These are phyloP conservation scores for Xyliphius kryptos DNA, from an alignment of 2,113 vertebrate genomes.

Conservation along the genomic window DNA sequence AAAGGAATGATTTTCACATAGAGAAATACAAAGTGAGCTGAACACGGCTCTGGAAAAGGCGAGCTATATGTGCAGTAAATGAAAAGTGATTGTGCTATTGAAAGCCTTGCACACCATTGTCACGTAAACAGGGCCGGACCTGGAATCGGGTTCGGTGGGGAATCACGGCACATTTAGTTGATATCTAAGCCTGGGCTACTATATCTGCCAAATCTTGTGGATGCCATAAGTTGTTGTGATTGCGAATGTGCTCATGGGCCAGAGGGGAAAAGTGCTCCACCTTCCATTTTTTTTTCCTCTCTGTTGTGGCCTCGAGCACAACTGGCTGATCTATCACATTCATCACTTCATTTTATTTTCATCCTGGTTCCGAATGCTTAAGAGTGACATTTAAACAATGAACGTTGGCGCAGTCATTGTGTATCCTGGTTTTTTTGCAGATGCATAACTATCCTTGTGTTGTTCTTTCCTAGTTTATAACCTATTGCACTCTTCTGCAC, in stretches of 20 bases:
- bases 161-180: conserved; percentile 25
- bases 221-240: conserved; percentile 28
- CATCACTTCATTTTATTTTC: conserved; percentile 31
- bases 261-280: conserved; percentile 29
- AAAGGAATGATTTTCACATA: conserved; percentile 3
- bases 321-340: conserved; percentile 22
- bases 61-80: conserved; percentile 29
- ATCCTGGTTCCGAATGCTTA: conserved; percentile 20
- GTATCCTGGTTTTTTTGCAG: conserved; percentile 21
- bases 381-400: conserved; percentile 14
- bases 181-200: conserved; percentile 32
- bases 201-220: conserved; percentile 35
- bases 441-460: conserved; percentile 14
- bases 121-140: conserved; percentile 24
- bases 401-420: conserved; percentile 16
- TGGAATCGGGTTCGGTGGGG: conserved; percentile 30
- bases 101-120: conserved; percentile 30
- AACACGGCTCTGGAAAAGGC: conserved; percentile 21
- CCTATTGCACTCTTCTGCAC: background rate
- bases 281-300: conserved; percentile 24
- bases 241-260: conserved; percentile 32
- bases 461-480: conserved; percentile 4
- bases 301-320: conserved; percentile 32
- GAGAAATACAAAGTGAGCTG: conserved; percentile 8
- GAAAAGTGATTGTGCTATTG: conserved; percentile 21